These are phyloP conservation scores for Notospermus geniculatus DNA, from an alignment of 1,140 invertebrate genomes.

Conservation along the genomic window DNA sequence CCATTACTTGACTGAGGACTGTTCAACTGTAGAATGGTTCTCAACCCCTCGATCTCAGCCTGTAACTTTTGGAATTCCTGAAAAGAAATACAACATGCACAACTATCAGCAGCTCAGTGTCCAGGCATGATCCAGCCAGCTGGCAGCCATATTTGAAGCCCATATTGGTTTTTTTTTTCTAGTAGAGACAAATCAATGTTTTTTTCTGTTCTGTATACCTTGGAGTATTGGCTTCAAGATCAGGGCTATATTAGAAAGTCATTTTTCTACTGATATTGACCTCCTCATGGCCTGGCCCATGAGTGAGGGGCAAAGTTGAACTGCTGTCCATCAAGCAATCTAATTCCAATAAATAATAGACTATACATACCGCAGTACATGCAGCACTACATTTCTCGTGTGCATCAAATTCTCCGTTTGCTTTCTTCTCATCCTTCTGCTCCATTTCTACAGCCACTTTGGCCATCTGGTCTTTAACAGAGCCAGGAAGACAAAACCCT, in stretches of 20 bases:
- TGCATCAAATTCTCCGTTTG: conserved; percentile 30
- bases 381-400: conserved; percentile 28
- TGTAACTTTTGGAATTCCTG: conserved; percentile 7
- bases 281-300: neutral
- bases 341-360: neutral
- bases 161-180: no score
- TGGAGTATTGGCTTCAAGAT: no score
- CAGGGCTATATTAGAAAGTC: no score
- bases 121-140: neutral
- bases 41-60: neutral
- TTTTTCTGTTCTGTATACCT: no score
- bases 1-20: neutral
- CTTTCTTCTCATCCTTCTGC: conserved; percentile 23
- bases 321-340: neutral
- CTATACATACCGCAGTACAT: neutral
- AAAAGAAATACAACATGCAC: neutral
- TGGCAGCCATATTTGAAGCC: neutral
- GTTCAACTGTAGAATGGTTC: conserved; percentile 6
- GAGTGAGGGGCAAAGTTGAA: neutral
- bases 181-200: no score
- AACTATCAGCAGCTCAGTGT: neutral
- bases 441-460: conserved; percentile 26
- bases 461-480: conserved; percentile 25
- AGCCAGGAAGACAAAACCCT: conserved; percentile 33
- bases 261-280: neutral